phyloP scores from a whole-genome alignment of 2,797 vertebrate genomes.

The Anas capensis region DNA sequence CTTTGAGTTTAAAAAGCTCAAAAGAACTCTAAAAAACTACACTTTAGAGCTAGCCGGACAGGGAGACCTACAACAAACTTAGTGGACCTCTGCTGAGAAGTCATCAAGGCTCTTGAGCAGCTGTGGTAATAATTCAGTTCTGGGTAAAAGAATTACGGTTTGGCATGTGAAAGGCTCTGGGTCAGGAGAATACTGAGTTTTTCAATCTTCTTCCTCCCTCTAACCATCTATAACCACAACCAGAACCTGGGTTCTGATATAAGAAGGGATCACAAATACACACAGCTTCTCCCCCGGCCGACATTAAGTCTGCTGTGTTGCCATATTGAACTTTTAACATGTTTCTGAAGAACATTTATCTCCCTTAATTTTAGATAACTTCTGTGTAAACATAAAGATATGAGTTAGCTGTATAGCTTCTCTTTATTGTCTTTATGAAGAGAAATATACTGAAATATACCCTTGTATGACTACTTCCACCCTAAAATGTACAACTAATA shows the following conservation, averaged over 20 bases:
- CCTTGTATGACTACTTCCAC: not conserved
- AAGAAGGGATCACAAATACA: not conserved
- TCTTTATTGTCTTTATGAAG: not conserved
- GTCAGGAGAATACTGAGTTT: not conserved
- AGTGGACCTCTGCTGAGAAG: not conserved
- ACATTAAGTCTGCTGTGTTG: not conserved
- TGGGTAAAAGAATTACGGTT: not conserved
- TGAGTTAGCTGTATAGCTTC: not conserved
- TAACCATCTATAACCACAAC: not conserved
- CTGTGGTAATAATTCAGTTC: not conserved
- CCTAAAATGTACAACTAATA: not conserved
- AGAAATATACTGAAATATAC: not conserved
- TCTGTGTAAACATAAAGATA: not conserved
- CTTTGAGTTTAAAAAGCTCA: not conserved
- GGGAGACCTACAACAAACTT: not conserved
- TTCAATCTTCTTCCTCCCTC: not conserved
- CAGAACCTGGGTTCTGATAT: not conserved
- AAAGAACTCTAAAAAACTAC: not conserved
- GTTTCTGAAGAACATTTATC: not conserved
- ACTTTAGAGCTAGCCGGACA: not conserved
- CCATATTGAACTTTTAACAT: not conserved
- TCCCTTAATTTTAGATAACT: not conserved
- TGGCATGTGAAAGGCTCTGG: not conserved
- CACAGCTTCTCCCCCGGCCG: rapidly evolving
- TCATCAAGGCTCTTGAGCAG: not conserved